A percentile compares a stretch with the other conserved stretches of the same genome.
Conservation (phyloP, 2,888 invertebrate species). For the Cantharis rufa region DNA sequence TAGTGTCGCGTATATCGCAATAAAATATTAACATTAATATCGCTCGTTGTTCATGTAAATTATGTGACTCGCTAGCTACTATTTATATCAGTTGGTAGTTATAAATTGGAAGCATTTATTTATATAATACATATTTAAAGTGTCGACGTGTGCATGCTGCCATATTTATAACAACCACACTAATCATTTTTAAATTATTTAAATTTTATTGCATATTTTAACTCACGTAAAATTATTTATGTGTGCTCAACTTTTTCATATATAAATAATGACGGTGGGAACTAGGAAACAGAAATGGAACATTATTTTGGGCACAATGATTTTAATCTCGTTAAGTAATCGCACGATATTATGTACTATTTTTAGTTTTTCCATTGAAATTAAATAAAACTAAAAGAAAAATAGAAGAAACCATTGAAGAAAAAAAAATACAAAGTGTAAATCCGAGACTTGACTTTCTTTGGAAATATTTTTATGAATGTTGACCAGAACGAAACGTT, state of each 20-base stretch:
- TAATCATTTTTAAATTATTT: slow-evolving; percentile 3
- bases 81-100: slow-evolving; percentile 33
- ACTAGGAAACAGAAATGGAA: background rate
- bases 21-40: slow-evolving; percentile 35
- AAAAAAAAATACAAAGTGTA: background rate
- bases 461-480: background rate
- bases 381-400: background rate
- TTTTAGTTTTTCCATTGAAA: background rate
- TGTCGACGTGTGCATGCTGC: slow-evolving; percentile 3
- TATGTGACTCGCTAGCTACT: slow-evolving; percentile 24
- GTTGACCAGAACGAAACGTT: background rate
- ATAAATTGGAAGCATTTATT: slow-evolving; percentile 31
- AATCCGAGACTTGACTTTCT: background rate
- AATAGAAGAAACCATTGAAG: background rate
- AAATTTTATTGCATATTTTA: background rate
- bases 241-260: background rate
- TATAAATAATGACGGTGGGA: background rate
- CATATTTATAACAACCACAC: slow-evolving; percentile 1
- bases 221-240: background rate
- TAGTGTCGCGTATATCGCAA: slow-evolving; percentile 18
- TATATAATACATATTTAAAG: slow-evolving; percentile 1
- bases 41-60: slow-evolving; percentile 33
- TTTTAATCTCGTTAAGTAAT: background rate
- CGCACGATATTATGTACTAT: background rate
- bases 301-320: background rate